Evolutionary conservation across 2,888 invertebrate genomes (phyloP), one percentile per base, ranked within the genome.

Genomic region (Dioctria linearis): DNA sequence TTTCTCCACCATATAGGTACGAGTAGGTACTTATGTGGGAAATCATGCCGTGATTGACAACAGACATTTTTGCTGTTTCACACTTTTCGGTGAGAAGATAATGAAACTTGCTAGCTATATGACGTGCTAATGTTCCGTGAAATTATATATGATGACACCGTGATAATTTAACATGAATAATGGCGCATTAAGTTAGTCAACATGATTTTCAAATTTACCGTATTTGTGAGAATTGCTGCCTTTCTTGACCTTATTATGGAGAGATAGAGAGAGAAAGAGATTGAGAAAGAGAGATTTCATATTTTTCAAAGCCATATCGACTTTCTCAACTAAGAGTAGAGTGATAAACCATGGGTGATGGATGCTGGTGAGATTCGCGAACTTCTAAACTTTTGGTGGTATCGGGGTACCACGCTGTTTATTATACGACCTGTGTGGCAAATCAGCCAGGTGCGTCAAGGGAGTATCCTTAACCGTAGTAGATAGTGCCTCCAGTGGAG

Each of bases 51-150:
- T 54, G 71, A 46, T 71, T 42, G 42, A 39, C 39, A 43, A n/a
- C 39, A 71, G 6, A 5, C 71, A 54, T 51, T n/a, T 46, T 46
- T 67, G 46, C 51, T 37, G 67, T 46, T 54, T 71, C 54, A 71
- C 71, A 54, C 71, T 71, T 54, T 25, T 67, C 8, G 5, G 5
- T 5, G 49, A 42, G 46, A 46, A 67, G 43, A 46, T 46, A 46
- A 25, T 46, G 46, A 67, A 67, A 67, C 43, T 54, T 54, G 37
- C 49, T 39, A 71, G 9, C 1, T 71, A 25, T 25, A 25, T 37
- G 71, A 71, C 67, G 49, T 25, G 25, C 25, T 25, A 25, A 25
- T 25, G 25, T 25, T 25, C 25, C 25, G 25, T 25, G 25, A 25
- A 25, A 25, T 25, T 25, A 25, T 25, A 25, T 25, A 25, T 46